Evolutionary conservation across 2,888 invertebrate species (phyloP), one percentile per base, ranked within the genome.

Genomic region (Perizoma affinitatum): DNA sequence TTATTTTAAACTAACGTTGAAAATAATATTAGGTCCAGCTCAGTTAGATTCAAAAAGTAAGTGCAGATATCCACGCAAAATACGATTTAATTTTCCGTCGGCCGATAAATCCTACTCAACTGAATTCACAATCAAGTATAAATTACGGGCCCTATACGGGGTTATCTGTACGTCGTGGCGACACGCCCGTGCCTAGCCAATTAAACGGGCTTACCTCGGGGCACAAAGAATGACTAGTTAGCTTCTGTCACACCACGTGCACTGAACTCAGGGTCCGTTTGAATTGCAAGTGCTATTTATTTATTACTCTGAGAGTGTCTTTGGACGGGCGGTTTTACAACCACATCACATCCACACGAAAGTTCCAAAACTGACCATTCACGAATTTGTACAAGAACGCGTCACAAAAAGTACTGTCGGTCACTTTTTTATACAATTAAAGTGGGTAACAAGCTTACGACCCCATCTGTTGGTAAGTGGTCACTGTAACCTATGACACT

Each of bases 81-180:
- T 46, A 22, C 44, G 4, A 46, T 61, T 48, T n/a, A 54, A 50
- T 58, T 46, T 57, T 50, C 54, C 46, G 6, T 6, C 41, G 35
- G 48, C 44, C 38, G 33, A 58, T 55, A 63, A 58, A 53, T 58
- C 52, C 45, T 51, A 52, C 48, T 63, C 45, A 59, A 55, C 58
- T 63, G 63, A 63, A 58, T 63, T 58, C 49, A 63, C 54, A 58
- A 59, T 56, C 52, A 56, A 56, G 63, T 63, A 59, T 62, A 62
- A 62, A 68, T 66, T 66, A 69, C 67, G 63, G 65, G 11, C 65
- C 66, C 59, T 67, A 73, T 70, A 63, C 55, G 63, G 62, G 22
- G 72, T 78, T 81, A 81, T 82, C 79, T 78, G 69, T 72, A 73
- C 70, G 75, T 71, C 69, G 70, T 70, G 56, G 64, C 65, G 68